Evolutionary conservation across 2,113 vertebrate genomes (phyloP), one percentile per base, ranked within the genome.

Genomic region (Riparia riparia): DNA sequence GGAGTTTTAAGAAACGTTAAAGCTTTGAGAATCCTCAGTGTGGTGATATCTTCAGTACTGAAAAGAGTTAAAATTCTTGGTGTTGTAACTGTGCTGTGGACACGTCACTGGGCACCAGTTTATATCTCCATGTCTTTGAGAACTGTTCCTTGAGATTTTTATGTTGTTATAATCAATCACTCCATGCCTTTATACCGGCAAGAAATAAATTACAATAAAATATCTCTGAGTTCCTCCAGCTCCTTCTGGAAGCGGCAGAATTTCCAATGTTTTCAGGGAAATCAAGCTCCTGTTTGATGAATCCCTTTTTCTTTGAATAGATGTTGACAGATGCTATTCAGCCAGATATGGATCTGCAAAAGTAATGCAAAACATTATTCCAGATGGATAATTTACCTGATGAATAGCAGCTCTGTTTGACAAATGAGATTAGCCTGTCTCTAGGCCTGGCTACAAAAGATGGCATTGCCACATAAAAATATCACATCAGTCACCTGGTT

Each of bases 291-390:
- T 31, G 28, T 42, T 93, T 96, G 90, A 95, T 94, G 60, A 92
- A 92, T 95, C 25, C 49, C 17, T 54, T 17, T 50, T 61, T 57
- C 68, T 91, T 63, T 78, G 66, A 80, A 93, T 88, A 83, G 90
- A 90, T 86, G 63, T 77, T 94, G 93, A 83, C 95, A 96, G 71
- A n/a, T 78, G 49, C 19, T 45, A 44, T 88, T 88, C 63, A 82
- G 70, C 54, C 64, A 95, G 71, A 72, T 90, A 50, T 9, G 84
- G 71, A 93, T 82, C 85, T 83, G 79, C 71, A 80, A 70, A 96
- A 94, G 80, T 63, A 95, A 96, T 60, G 92, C 71, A 83, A 86
- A 95, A 51, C 16, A 83, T 96, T 83, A 96, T 95, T 93, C 73
- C 72, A 86, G 68, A 50, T 73, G 88, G 84, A 88, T 66, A 73